phyloP scores from a whole-genome alignment of 2,797 vertebrate genomes.

The Aphelocoma californica region DNA sequence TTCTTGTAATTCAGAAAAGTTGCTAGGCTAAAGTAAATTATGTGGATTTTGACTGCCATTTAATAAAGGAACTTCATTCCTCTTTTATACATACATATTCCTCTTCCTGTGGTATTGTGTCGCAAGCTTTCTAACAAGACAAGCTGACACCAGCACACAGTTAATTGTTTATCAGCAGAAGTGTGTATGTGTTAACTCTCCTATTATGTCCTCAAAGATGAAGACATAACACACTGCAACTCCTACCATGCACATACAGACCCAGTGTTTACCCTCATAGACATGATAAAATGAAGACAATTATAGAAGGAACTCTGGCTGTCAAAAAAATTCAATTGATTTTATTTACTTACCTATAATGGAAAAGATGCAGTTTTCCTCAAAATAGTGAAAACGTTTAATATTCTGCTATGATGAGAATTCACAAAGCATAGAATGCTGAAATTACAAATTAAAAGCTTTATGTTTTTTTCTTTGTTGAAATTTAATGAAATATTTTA shows the following conservation, averaged over 20 bases:
- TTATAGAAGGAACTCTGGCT: background rate
- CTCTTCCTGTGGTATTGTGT: background rate
- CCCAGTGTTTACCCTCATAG: background rate
- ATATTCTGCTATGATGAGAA: background rate
- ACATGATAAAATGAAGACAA: background rate
- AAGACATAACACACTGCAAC: background rate
- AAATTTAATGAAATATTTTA: background rate
- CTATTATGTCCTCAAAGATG: background rate
- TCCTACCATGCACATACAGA: background rate
- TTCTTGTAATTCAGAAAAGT: background rate
- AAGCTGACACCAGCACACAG: background rate
- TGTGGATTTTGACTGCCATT: background rate
- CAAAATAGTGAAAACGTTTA: background rate
- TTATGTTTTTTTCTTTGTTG: background rate
- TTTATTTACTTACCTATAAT: background rate
- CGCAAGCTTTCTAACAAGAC: slow-evolving; percentile 4
- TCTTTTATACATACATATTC: background rate
- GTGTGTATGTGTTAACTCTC: background rate
- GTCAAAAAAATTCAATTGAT: background rate
- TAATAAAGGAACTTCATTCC: background rate
- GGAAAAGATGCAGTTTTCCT: background rate
- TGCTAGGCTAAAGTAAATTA: background rate
- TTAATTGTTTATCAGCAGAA: slow-evolving; percentile 12
- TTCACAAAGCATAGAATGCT: background rate
- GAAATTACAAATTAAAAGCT: background rate